phyloP scores from a whole-genome alignment of 92 coral and sea anemone species.

The Palythoa heliodiscus region DNA sequence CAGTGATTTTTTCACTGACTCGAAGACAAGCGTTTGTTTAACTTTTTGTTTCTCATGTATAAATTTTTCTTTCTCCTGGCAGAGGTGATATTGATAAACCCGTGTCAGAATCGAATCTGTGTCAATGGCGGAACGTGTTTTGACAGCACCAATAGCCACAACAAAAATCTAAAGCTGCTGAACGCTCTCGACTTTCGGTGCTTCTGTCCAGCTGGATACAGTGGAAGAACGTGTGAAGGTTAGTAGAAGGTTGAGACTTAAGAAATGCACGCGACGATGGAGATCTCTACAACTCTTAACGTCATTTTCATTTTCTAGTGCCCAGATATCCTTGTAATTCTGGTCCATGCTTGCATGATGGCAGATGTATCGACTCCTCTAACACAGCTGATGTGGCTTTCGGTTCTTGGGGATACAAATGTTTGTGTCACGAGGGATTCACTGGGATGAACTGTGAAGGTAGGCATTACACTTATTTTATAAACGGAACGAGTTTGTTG shows the following conservation, averaged over 20 bases:
- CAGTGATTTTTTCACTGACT: no score
- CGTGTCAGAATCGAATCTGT: slow-evolving; percentile 87
- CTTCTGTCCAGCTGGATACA: slow-evolving; percentile 71
- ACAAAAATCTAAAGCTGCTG: slow-evolving; percentile 73
- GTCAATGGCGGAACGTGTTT: slow-evolving; percentile 87
- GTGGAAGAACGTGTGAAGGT: slow-evolving; percentile 84
- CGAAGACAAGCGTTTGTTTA: no score
- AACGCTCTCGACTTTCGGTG: slow-evolving; percentile 85
- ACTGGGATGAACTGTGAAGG: slow-evolving; percentile 92
- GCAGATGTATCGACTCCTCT: slow-evolving; percentile 84
- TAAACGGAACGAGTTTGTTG: no score
- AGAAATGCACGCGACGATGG: not conserved
- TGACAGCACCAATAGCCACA: slow-evolving; percentile 86
- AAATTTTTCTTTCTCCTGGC: not conserved
- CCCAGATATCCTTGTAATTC: slow-evolving; percentile 83
- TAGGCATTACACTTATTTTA: slow-evolving; percentile 1
- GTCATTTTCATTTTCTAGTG: slow-evolving; percentile 26
- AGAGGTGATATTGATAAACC: slow-evolving; percentile 79
- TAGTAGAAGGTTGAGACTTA: not conserved
- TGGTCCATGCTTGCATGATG: slow-evolving; percentile 85
- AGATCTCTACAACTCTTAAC: not conserved
- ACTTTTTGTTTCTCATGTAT: not conserved
- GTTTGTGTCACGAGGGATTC: slow-evolving; percentile 78
- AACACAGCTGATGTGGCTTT: slow-evolving; percentile 94
- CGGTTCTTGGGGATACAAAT: slow-evolving; percentile 80